Percentiles rank a stretch among this genome's conserved stretches.
phyloP scores from a whole-genome alignment of 1,140 invertebrate species.

The Oncopodura yosiiana region DNA sequence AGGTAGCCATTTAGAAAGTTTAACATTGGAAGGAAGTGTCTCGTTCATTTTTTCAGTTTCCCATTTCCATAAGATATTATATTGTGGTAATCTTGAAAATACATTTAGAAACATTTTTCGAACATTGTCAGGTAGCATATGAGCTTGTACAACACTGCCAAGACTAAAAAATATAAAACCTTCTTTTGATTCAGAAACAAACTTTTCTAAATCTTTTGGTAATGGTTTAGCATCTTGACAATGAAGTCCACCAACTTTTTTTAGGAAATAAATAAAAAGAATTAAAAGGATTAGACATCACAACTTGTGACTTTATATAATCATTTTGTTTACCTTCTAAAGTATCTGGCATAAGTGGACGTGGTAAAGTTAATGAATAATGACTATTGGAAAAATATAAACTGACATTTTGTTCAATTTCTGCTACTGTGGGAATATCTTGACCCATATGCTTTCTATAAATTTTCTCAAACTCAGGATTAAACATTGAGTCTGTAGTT shows the following conservation, averaged over 20 bases:
- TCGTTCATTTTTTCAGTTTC: conserved; percentile 39
- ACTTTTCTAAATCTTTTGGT: conserved; percentile 33
- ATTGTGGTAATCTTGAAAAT: conserved; percentile 44
- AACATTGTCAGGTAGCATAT: conserved; percentile 13
- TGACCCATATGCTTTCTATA: conserved; percentile 17
- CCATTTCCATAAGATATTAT: conserved; percentile 64
- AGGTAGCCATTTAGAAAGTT: conserved; percentile 55
- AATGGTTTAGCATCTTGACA: conserved; percentile 23
- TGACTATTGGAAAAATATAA: conserved; percentile 34
- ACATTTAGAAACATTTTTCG: conserved; percentile 13
- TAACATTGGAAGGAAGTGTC: conserved; percentile 48
- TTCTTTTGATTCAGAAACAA: conserved; percentile 38
- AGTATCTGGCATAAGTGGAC: conserved; percentile 20
- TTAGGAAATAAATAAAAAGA: conserved; percentile 10
- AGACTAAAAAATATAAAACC: conserved; percentile 63
- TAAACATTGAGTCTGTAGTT: neutral
- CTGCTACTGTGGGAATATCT: conserved; percentile 6
- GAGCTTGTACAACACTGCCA: conserved; percentile 42
- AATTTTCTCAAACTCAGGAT: neutral
- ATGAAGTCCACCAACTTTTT: conserved; percentile 31
- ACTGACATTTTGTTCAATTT: conserved; percentile 28
- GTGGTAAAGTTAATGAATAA: conserved; percentile 14
- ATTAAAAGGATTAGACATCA: conserved; percentile 16
- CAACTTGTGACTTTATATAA: conserved; percentile 22
- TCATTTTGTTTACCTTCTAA: conserved; percentile 18